These are phyloP conservation scores for Pelodiscus sinensis DNA, from an alignment of 2,113 vertebrate species.

Conservation along the genomic window DNA sequence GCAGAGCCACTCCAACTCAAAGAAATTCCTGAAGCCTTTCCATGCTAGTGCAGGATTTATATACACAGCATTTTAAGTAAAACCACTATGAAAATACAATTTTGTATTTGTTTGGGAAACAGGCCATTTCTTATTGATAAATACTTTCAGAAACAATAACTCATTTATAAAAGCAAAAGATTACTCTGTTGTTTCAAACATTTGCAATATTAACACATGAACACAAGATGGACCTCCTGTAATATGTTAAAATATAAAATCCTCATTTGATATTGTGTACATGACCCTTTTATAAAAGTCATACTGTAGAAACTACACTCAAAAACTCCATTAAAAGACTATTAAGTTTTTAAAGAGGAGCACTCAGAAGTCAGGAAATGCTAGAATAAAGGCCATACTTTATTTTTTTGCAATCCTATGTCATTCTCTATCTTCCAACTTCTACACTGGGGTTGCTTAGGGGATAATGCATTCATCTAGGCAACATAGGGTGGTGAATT, in stretches of 20 bases:
- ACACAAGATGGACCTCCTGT: constrained; percentile 9
- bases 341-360: not conserved
- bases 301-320: not conserved
- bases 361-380: not conserved
- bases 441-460: not conserved
- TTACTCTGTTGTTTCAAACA: not conserved
- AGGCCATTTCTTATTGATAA: not conserved
- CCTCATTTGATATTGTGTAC: not conserved
- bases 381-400: not conserved
- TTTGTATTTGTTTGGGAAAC: not conserved
- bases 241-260: not conserved
- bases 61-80: not conserved
- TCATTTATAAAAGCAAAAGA: not conserved
- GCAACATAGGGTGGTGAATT: too few relatives aligned
- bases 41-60: not conserved
- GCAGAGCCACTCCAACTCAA: not conserved
- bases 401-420: not conserved
- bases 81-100: not conserved
- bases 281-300: not conserved
- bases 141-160: not conserved
- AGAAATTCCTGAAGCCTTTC: not conserved
- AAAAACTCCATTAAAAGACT: not conserved
- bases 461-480: too few relatives aligned
- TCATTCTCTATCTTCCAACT: not conserved
- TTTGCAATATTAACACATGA: constrained; percentile 39